phyloP scores from a whole-genome alignment of 2,888 invertebrate genomes.

The Ypsolopha sequella region DNA sequence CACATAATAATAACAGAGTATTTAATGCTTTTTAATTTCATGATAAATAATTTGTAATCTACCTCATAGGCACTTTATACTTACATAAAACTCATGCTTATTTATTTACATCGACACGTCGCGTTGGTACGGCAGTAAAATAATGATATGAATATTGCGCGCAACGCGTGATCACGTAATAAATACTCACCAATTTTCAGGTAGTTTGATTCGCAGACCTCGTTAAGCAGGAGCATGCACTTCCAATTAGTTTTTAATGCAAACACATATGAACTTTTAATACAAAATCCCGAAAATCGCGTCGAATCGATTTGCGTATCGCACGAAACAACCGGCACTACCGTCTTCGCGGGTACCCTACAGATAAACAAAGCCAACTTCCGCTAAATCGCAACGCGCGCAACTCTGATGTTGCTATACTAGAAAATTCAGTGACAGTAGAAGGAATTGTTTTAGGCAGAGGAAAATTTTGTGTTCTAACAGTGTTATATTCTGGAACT shows the following conservation, averaged over 20 bases:
- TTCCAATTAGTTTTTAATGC: background rate
- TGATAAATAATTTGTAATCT: too few species aligned
- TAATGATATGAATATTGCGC: slow-evolving; percentile 3
- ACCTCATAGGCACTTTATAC: too few species aligned
- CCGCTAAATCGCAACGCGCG: slow-evolving; percentile 56
- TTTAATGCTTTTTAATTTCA: too few species aligned
- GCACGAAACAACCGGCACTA: slow-evolving; percentile 1
- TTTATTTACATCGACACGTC: background rate
- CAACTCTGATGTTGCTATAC: slow-evolving; percentile 35
- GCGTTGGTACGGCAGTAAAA: background rate
- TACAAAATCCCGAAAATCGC: slow-evolving; percentile 1
- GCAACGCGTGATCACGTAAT: background rate
- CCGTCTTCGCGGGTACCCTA: slow-evolving; percentile 17
- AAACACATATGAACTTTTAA: background rate
- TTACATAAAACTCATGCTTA: background rate
- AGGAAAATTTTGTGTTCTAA: too few species aligned
- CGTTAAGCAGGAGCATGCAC: too few species aligned
- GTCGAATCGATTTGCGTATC: background rate
- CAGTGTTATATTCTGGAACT: too few species aligned
- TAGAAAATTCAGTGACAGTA: slow-evolving; percentile 9
- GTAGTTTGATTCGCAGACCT: background rate
- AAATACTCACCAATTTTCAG: background rate
- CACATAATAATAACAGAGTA: too few species aligned
- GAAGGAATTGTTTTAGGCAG: background rate
- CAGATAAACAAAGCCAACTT: slow-evolving; percentile 63